Evolutionary conservation across 1,140 invertebrate species (phyloP), one percentile per base, ranked within the genome.

Genomic region (Phenacoccus solenopsis): DNA sequence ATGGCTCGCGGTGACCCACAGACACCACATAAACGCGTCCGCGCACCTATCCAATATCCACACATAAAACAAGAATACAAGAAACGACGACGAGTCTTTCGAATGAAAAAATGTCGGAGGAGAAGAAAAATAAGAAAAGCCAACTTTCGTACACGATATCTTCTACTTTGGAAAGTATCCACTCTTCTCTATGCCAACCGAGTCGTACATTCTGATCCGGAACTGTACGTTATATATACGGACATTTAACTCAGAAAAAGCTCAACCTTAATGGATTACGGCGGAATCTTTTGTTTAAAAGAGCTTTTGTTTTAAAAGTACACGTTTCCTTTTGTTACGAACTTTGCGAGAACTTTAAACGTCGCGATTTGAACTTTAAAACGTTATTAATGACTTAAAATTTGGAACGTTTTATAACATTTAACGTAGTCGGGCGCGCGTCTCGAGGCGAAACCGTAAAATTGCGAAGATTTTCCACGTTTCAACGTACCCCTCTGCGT

Each of bases 231-330:
- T 49, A 49, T 49, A 49, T 49, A 49, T n/a, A 24, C 59, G 25
- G 59, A 64, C 59, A 64, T 64, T 64, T 64, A 64, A 24, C 22
- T 24, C 10, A 64, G 59, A 64, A 64, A 64, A 64, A 64, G 59
- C 59, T 64, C 25, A 64, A 64, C 59, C 59, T 64, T 64, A 64
- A 64, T 64, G 59, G 59, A 64, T 64, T 64, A 64, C 59, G 59
- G 59, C 25, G 59, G 25, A 64, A 25, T 27, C 25, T 64, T 64
- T 64, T 24, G 21, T 64, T 64, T 25, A 64, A 64, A 64, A 64
- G 59, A 64, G 59, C 59, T 24, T 64, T 64, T 64, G 59, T 64
- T 64, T 64, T 64, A 64, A 64, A 64, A 64, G 59, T 64, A 64
- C 59, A 64, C 59, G 59, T 64, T 64, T 64, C 59, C 59, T 64